Evolutionary conservation across 2,888 invertebrate genomes (phyloP).

Genomic region (Neoaliturus tenellus): DNA sequence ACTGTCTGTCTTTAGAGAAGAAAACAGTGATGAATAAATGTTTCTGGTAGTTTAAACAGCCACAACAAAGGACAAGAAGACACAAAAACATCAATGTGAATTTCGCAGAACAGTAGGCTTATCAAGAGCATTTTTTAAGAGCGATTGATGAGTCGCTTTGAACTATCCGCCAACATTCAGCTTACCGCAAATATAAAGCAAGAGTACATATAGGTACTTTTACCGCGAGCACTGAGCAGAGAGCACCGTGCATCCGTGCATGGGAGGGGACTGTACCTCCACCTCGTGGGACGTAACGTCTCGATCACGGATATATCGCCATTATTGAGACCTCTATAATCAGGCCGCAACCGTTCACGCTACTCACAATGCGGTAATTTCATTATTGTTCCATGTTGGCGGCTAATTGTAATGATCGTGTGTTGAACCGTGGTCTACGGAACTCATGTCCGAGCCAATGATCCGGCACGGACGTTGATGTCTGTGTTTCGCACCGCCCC

Average conservation of each 20-base stretch:
- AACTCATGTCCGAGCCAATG: neutral
- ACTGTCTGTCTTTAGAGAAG: too few relatives aligned
- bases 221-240: too few relatives aligned
- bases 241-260: neutral
- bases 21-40: too few relatives aligned
- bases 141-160: too few relatives aligned
- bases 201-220: too few relatives aligned
- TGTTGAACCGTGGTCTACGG: neutral
- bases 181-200: too few relatives aligned
- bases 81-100: too few relatives aligned
- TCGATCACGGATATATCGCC: neutral
- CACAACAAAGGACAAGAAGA: too few relatives aligned
- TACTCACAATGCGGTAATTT: constrained; percentile 20
- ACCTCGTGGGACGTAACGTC: neutral
- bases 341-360: constrained; percentile 18
- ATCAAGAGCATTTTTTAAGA: too few relatives aligned
- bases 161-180: too few relatives aligned
- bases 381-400: constrained; percentile 34
- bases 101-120: too few relatives aligned
- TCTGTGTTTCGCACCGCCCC: constrained; percentile 6
- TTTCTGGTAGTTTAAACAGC: too few relatives aligned
- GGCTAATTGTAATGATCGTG: neutral
- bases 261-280: neutral
- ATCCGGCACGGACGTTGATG: neutral
- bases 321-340: constrained; percentile 15